These are phyloP conservation scores for Atrichornis clamosus DNA, from an alignment of 2,113 vertebrate genomes.

Conservation along the genomic window DNA sequence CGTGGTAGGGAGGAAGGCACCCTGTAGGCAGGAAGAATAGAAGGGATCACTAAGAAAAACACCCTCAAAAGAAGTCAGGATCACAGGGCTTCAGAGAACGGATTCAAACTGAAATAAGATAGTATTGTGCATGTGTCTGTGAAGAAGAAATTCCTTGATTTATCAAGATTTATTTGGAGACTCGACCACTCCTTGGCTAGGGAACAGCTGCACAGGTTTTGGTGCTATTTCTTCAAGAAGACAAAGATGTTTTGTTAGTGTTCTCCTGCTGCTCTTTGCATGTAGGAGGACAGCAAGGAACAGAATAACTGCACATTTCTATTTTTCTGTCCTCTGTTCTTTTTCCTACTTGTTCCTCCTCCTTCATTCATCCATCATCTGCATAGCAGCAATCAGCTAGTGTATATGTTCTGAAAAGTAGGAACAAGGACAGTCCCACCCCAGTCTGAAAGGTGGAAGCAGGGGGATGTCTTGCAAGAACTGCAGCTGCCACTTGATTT, in stretches of 20 bases:
- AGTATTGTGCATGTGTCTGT: not conserved
- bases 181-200: not conserved
- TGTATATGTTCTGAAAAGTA: not conserved
- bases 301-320: not conserved
- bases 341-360: not conserved
- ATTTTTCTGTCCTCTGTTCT: not conserved
- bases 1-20: rapidly evolving
- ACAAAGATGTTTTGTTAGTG: not conserved
- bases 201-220: not conserved
- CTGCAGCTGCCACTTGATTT: not conserved
- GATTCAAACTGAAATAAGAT: not conserved
- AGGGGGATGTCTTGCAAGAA: not conserved
- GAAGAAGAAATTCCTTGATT: not conserved
- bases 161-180: not conserved
- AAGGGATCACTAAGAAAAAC: not conserved
- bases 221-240: not conserved
- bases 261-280: not conserved
- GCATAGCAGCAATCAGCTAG: not conserved
- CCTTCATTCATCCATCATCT: not conserved
- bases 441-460: not conserved
- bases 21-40: not conserved
- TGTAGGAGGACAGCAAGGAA: not conserved
- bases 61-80: not conserved
- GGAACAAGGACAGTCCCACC: not conserved
- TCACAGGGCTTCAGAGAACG: not conserved